Evolutionary conservation across 2,113 vertebrate species (phyloP).

Genomic region (Copsychus sechellarum): DNA sequence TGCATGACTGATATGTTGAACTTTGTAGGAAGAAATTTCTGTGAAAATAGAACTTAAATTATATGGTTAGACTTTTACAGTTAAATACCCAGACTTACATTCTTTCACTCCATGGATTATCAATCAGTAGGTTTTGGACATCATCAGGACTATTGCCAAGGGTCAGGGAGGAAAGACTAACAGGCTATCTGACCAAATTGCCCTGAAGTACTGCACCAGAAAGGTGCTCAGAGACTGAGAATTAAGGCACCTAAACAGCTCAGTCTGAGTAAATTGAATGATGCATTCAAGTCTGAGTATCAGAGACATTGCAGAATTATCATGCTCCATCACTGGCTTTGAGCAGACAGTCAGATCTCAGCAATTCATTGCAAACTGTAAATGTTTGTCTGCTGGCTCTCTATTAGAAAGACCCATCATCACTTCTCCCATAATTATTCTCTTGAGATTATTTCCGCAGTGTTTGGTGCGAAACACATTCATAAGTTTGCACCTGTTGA

Average conservation of each 20-base stretch:
- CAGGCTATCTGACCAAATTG: background rate
- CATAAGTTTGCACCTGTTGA: slow-evolving; percentile 55
- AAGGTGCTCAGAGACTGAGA: background rate
- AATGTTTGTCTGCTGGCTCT: background rate
- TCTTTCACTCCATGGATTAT: background rate
- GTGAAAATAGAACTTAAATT: background rate
- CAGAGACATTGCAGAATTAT: background rate
- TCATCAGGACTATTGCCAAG: background rate
- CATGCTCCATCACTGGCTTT: background rate
- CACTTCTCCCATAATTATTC: slow-evolving; percentile 3
- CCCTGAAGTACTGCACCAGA: background rate
- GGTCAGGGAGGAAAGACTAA: background rate
- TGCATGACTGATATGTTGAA: background rate
- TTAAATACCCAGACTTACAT: background rate
- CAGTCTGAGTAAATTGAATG: background rate
- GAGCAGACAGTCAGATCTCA: background rate
- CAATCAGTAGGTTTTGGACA: background rate
- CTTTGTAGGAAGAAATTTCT: background rate
- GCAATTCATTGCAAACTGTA: background rate
- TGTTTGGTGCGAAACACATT: background rate
- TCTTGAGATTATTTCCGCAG: background rate
- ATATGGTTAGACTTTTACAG: background rate
- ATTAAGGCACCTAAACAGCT: background rate
- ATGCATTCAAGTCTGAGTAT: background rate
- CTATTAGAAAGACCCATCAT: background rate